Percentiles rank a stretch among this genome's conserved stretches.
Conservation (phyloP, 2,113 vertebrate genomes). For the Acinonyx jubatus region DNA sequence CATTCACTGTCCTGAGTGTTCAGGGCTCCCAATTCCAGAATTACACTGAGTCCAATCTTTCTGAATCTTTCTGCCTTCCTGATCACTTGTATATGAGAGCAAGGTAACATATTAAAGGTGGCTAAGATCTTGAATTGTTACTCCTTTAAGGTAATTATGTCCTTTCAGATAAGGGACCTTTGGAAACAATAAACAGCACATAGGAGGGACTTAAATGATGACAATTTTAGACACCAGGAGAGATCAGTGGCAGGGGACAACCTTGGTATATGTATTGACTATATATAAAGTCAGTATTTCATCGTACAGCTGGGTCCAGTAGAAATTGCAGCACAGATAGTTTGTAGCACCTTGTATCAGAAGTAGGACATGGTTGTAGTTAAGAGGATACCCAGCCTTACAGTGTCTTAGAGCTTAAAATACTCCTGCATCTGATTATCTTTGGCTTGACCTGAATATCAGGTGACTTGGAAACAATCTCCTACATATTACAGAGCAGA, state of each 20-base stretch:
- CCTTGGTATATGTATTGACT: not conserved
- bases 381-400: conserved; percentile 45
- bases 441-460: not conserved
- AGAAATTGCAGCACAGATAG: conserved; percentile 51
- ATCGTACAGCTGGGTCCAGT: not conserved
- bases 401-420: conserved; percentile 48
- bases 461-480: conserved; percentile 53
- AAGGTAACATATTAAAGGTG: conserved; percentile 4
- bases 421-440: conserved; percentile 40
- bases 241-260: not conserved
- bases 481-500: not conserved
- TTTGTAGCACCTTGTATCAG: conserved; percentile 55
- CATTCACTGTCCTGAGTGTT: not conserved
- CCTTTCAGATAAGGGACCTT: not conserved
- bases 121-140: not conserved
- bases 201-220: not conserved
- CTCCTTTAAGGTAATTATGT: not conserved
- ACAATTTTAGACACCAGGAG: not conserved
- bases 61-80: not conserved
- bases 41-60: not conserved
- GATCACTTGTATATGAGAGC: not conserved
- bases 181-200: not conserved
- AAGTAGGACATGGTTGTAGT: conserved; percentile 59
- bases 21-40: not conserved
- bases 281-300: not conserved